phyloP scores from a whole-genome alignment of 2,113 vertebrate species.

The Suncus etruscus region DNA sequence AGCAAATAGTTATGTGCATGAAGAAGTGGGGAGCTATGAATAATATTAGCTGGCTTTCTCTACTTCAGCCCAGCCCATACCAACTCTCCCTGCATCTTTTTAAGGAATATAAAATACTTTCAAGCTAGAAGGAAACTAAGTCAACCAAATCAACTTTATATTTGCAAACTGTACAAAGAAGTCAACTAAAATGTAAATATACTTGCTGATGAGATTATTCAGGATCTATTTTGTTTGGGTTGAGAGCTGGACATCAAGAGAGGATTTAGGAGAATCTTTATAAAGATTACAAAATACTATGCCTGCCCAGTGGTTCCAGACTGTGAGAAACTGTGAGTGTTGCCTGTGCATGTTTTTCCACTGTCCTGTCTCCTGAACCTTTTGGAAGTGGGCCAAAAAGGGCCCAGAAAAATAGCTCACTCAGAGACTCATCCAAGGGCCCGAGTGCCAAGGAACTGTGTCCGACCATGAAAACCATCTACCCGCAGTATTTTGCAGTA shows the following conservation, averaged over 20 bases:
- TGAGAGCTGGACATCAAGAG: not conserved
- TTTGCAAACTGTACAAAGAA: constrained; percentile 66
- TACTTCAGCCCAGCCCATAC: not conserved
- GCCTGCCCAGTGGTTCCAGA: no score
- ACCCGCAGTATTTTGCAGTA: no score
- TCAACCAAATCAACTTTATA: constrained; percentile 58
- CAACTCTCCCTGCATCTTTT: not conserved
- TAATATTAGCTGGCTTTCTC: not conserved
- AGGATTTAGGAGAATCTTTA: no score
- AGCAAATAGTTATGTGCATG: constrained; percentile 9
- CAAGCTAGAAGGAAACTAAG: constrained; percentile 52
- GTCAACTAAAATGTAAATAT: not conserved
- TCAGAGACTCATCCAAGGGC: no score
- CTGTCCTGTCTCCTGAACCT: no score
- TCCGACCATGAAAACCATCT: no score
- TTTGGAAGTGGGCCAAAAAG: no score
- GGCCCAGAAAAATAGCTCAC: no score
- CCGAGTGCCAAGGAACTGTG: no score
- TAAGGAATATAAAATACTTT: constrained; percentile 33
- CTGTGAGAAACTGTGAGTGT: no score
- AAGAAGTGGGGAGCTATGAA: not conserved
- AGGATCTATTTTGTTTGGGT: not conserved
- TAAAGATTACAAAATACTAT: no score
- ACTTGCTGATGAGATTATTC: not conserved
- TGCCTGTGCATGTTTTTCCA: no score